phyloP scores from a whole-genome alignment of 2,113 vertebrate species.

The Leptosomus discolor region DNA sequence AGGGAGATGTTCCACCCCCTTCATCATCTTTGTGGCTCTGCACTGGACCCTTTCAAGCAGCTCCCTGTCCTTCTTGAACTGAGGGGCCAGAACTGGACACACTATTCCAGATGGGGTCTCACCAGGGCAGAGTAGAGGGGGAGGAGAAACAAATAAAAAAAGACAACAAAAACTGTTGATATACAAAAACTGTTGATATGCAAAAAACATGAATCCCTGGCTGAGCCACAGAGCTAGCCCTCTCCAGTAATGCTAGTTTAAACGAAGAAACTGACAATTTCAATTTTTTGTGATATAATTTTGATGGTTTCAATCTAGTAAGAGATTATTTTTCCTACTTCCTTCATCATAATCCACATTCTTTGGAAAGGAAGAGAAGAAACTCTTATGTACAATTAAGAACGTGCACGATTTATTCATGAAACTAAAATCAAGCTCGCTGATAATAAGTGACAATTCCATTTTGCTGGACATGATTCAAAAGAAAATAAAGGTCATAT shows the following conservation, averaged over 20 bases:
- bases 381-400: not conserved
- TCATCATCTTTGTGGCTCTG: no score
- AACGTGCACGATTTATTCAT: not conserved
- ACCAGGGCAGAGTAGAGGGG: no score
- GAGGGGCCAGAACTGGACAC: no score
- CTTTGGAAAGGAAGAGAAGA: not conserved
- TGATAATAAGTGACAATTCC: not conserved
- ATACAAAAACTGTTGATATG: not conserved
- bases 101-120: no score
- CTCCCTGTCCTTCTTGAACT: no score
- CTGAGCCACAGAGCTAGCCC: not conserved
- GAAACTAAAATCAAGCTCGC: not conserved
- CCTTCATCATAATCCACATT: not conserved
- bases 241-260: not conserved
- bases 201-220: not conserved
- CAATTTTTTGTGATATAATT: not conserved
- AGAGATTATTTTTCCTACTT: not conserved
- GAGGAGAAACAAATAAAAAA: no score
- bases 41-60: no score
- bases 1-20: no score
- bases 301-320: not conserved
- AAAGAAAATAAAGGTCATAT: not conserved
- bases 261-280: not conserved
- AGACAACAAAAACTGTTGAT: not conserved
- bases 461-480: not conserved